A percentile compares a stretch with the other conserved stretches of the same genome.
Evolutionary conservation across 2,888 invertebrate genomes (phyloP).

Genomic region (Lamellibrachia satsuma): DNA sequence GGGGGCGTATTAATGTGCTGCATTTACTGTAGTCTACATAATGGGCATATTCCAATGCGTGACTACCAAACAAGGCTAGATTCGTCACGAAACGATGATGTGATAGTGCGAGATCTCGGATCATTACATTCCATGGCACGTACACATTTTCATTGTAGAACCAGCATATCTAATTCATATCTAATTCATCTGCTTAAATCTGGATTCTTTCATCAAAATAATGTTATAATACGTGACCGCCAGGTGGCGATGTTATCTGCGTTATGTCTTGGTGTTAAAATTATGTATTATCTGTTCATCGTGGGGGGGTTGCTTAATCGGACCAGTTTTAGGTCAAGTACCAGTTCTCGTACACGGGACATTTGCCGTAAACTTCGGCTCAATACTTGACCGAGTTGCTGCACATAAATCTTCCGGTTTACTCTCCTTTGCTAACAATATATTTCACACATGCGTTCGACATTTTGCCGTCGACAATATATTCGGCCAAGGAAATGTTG

Average conservation of each 20-base stretch:
- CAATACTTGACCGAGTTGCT: background rate
- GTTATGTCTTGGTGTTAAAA: background rate
- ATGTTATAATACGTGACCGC: background rate
- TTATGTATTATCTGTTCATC: background rate
- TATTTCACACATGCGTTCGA: background rate
- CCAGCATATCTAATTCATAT: background rate
- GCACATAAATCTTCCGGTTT: background rate
- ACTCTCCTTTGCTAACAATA: background rate
- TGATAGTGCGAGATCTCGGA: background rate
- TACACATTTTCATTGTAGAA: background rate
- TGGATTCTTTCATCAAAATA: background rate
- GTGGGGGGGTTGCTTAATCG: background rate
- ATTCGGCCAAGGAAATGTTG: background rate
- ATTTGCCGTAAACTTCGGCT: background rate
- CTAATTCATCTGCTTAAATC: background rate
- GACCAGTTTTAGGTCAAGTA: background rate
- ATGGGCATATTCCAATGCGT: background rate
- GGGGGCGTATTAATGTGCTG: background rate
- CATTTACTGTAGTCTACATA: background rate
- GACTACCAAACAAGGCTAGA: background rate
- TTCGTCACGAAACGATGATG: background rate
- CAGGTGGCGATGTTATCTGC: background rate
- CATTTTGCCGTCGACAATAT: background rate
- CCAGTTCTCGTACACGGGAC: background rate
- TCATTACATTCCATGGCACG: background rate